A percentile compares a stretch with the other conserved stretches of the same genome.
Conservation (phyloP, 2,113 vertebrate genomes). For the Todiramphus chloris region DNA sequence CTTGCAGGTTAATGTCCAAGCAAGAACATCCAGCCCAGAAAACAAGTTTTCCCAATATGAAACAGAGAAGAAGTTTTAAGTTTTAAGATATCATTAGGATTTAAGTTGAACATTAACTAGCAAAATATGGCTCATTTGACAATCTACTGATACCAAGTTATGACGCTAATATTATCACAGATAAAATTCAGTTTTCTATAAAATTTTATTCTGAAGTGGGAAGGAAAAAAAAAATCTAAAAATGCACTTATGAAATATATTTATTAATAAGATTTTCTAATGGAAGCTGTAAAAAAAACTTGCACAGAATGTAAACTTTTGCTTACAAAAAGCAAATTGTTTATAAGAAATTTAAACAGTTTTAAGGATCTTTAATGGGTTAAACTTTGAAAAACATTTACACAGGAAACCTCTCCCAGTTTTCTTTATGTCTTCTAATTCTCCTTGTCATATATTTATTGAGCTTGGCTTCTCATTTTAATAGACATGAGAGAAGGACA, state of each 20-base stretch:
- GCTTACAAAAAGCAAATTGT: not conserved
- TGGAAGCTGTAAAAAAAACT: not conserved
- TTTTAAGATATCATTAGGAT: not conserved
- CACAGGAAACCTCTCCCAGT: rapidly evolving
- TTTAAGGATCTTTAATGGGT: not conserved
- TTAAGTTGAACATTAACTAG: not conserved
- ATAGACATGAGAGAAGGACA: not conserved
- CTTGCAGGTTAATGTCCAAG: not conserved
- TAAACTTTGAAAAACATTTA: not conserved
- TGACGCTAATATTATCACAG: not conserved
- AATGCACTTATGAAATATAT: not conserved
- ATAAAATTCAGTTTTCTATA: not conserved
- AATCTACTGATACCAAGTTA: not conserved
- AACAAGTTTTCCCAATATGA: not conserved
- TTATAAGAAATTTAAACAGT: not conserved
- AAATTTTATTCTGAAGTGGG: not conserved
- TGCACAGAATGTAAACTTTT: not conserved
- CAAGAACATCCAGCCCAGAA: not conserved
- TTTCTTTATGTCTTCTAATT: not conserved
- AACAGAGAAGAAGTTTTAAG: not conserved
- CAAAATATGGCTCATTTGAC: not conserved
- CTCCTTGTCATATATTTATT: not conserved
- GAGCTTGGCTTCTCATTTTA: not conserved
- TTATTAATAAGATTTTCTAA: not conserved
- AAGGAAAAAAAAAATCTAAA: not conserved